These are phyloP conservation scores for Glossosoma conforme DNA, from an alignment of 1,140 invertebrate species.

Conservation along the genomic window DNA sequence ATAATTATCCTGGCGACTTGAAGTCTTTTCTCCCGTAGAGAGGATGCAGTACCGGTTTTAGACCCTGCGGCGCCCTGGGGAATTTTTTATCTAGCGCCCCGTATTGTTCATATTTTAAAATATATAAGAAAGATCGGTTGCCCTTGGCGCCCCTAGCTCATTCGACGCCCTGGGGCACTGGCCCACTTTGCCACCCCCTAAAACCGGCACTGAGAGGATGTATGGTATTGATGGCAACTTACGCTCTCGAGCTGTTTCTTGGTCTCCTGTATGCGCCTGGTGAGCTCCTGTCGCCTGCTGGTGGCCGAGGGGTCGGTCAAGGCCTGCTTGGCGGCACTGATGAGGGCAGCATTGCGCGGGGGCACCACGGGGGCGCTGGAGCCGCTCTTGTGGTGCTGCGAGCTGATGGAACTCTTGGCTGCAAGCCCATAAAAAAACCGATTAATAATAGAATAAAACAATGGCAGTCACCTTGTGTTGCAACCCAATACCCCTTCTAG, in stretches of 20 bases:
- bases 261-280: slow-evolving; percentile 81
- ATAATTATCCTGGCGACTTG: too few species aligned
- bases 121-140: too few species aligned
- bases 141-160: too few species aligned
- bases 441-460: background rate
- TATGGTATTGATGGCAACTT: slow-evolving; percentile 42
- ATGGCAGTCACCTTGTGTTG: background rate
- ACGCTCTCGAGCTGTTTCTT: slow-evolving; percentile 84
- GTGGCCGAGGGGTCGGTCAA: slow-evolving; percentile 59
- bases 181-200: too few species aligned
- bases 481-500: too few species aligned
- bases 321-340: slow-evolving; percentile 52
- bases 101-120: too few species aligned
- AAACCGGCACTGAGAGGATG: too few species aligned
- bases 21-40: too few species aligned
- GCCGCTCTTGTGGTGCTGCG: slow-evolving; percentile 25
- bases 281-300: slow-evolving; percentile 75
- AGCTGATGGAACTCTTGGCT: slow-evolving; percentile 29
- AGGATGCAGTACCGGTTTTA: too few species aligned
- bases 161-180: too few species aligned
- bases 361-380: slow-evolving; percentile 37
- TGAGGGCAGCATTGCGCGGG: slow-evolving; percentile 47
- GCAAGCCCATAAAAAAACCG: background rate
- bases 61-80: too few species aligned
- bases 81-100: too few species aligned